phyloP scores from a whole-genome alignment of 2,797 vertebrate species.

The Podarcis siculus region DNA sequence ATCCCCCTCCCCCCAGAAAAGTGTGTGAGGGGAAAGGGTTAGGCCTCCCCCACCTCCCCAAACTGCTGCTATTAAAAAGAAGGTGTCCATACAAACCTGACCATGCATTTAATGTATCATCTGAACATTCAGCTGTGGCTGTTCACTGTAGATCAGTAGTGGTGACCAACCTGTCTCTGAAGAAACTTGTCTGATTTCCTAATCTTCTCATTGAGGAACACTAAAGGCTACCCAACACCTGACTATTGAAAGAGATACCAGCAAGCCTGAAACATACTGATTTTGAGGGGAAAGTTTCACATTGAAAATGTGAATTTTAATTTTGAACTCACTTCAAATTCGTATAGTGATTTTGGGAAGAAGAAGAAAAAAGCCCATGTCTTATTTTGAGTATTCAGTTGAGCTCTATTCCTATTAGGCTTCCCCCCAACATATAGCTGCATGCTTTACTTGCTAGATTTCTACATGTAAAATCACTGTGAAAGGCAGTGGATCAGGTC shows the following conservation, averaged over 20 bases:
- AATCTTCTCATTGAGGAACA: not conserved
- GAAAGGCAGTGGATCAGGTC: not conserved
- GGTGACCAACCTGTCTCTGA: not conserved
- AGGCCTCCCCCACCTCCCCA: not conserved
- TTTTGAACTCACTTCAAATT: not conserved
- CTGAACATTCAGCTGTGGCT: conserved; percentile 49
- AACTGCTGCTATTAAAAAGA: not conserved
- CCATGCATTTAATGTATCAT: not conserved
- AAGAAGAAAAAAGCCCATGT: no score
- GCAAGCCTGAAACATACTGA: not conserved
- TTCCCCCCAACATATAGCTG: not conserved
- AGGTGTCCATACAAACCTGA: not conserved
- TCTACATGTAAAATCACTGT: not conserved
- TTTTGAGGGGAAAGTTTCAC: not conserved
- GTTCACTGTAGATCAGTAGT: conserved; percentile 13
- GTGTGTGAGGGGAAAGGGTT: not conserved
- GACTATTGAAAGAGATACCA: not conserved
- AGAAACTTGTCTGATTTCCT: not conserved
- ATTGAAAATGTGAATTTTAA: not conserved
- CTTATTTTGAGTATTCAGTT: no score
- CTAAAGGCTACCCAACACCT: not conserved
- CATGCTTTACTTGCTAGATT: not conserved
- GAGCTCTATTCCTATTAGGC: not conserved
- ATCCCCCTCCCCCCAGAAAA: no score
- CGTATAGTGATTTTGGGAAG: not conserved